A percentile compares a stretch with the other conserved stretches of the same genome.
These are phyloP conservation scores for Serilophus lunatus DNA, from an alignment of 2,113 vertebrate genomes.

Conservation along the genomic window DNA sequence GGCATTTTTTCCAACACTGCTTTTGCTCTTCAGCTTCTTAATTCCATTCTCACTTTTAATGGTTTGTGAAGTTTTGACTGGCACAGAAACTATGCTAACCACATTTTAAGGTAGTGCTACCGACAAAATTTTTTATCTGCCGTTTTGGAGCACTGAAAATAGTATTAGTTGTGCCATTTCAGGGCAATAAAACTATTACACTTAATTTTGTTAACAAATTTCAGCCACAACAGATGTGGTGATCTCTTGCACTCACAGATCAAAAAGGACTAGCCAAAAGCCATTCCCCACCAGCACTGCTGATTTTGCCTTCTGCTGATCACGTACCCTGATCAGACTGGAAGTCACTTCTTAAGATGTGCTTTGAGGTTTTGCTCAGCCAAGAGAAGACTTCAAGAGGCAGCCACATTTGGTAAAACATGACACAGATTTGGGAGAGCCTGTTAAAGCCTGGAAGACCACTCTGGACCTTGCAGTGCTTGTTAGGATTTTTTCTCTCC, in stretches of 20 bases:
- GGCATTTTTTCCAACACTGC: neutral
- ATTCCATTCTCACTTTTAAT: conserved; percentile 22
- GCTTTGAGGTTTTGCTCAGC: neutral
- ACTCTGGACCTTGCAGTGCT: neutral
- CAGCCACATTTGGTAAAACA: neutral
- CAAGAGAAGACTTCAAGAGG: neutral
- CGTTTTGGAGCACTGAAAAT: neutral
- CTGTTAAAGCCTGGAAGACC: neutral
- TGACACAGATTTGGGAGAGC: neutral
- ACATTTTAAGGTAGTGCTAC: neutral
- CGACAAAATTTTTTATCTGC: neutral
- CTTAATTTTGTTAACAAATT: neutral
- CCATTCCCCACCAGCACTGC: neutral
- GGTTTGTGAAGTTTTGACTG: conserved; percentile 1
- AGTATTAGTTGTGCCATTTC: neutral
- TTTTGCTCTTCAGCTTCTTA: conserved; percentile 16
- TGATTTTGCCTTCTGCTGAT: neutral
- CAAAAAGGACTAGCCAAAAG: neutral
- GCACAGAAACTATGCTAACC: conserved; percentile 14
- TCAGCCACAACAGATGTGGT: neutral
- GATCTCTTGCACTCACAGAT: neutral
- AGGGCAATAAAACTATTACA: neutral
- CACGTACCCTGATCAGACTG: neutral
- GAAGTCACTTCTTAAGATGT: neutral
- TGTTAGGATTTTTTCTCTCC: neutral